Evolutionary conservation across 2,888 invertebrate genomes (phyloP).

Genomic region (Latheticus oryzae): DNA sequence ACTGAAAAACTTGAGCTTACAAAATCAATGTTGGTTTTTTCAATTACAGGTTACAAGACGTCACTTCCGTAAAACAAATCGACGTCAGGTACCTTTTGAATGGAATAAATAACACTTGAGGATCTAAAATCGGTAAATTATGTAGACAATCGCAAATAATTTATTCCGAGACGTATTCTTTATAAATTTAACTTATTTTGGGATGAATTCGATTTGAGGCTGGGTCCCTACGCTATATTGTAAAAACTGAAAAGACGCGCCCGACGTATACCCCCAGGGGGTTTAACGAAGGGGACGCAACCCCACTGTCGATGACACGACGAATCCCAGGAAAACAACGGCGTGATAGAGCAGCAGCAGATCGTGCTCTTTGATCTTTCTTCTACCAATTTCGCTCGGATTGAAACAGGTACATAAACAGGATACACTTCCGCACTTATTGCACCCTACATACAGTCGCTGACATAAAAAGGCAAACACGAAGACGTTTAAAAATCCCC

Average conservation of each 20-base stretch:
- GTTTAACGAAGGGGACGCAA: constrained; percentile 38
- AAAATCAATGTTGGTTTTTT: constrained; percentile 13
- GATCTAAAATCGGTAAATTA: constrained; percentile 35
- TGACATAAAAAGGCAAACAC: constrained; percentile 9
- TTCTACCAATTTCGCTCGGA: constrained; percentile 50
- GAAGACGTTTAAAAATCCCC: constrained; percentile 1
- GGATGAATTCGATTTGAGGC: constrained; percentile 43
- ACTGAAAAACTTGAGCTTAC: no score
- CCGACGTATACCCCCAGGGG: constrained; percentile 43
- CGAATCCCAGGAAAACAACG: constrained; percentile 44
- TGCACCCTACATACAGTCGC: constrained; percentile 29
- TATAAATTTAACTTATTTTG: constrained; percentile 42
- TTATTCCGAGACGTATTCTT: constrained; percentile 38
- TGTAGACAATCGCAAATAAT: constrained; percentile 37
- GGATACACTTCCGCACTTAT: constrained; percentile 41
- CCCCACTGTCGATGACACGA: constrained; percentile 47
- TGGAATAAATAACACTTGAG: constrained; percentile 26
- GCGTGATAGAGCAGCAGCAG: constrained; percentile 43
- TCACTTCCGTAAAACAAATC: constrained; percentile 4
- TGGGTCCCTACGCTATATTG: constrained; percentile 32
- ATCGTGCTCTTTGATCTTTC: constrained; percentile 49
- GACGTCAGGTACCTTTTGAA: constrained; percentile 8
- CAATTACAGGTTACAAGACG: constrained; percentile 18
- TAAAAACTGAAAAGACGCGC: constrained; percentile 41
- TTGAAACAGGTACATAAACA: constrained; percentile 46